A percentile compares a stretch with the other conserved stretches of the same genome.
phyloP scores from a whole-genome alignment of 2,888 invertebrate genomes.

The Rutpela maculata region DNA sequence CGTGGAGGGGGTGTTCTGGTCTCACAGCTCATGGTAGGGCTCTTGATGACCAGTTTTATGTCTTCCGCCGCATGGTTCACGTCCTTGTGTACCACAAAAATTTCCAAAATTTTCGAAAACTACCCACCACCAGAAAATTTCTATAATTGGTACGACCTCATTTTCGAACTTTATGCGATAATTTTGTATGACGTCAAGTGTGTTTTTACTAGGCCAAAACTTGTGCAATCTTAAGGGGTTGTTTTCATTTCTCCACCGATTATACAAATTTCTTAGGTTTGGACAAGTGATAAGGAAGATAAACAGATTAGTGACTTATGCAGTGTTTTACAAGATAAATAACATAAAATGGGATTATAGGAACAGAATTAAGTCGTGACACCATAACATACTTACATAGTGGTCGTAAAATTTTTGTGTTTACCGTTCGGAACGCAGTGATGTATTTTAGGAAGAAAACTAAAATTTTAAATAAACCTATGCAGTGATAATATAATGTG shows the following conservation, averaged over 20 bases:
- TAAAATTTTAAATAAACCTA: constrained; percentile 61
- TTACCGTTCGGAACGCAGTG: constrained; percentile 52
- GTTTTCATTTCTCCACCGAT: constrained; percentile 11
- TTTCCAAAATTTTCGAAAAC: constrained; percentile 37
- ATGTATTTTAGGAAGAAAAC: constrained; percentile 65
- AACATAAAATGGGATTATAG: constrained; percentile 36
- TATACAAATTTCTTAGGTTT: background rate
- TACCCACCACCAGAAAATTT: constrained; percentile 27
- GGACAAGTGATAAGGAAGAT: background rate
- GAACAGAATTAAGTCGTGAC: constrained; percentile 60
- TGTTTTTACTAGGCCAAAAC: background rate
- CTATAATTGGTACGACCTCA: constrained; percentile 31
- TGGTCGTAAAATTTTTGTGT: constrained; percentile 39
- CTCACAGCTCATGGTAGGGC: constrained; percentile 67
- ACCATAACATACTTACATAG: constrained; percentile 66
- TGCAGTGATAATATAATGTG: constrained; percentile 62
- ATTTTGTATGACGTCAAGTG: background rate
- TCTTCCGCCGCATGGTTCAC: constrained; percentile 65
- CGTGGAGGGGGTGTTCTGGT: constrained; percentile 60
- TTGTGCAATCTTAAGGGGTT: constrained; percentile 25
- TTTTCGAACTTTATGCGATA: constrained; percentile 42
- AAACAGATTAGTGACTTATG: constrained; percentile 9
- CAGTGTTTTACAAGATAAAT: constrained; percentile 18
- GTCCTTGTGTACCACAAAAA: constrained; percentile 53
- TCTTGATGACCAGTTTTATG: constrained; percentile 70